Conservation (phyloP, 1,140 invertebrate species). For the Drosophila lacteicornis region DNA sequence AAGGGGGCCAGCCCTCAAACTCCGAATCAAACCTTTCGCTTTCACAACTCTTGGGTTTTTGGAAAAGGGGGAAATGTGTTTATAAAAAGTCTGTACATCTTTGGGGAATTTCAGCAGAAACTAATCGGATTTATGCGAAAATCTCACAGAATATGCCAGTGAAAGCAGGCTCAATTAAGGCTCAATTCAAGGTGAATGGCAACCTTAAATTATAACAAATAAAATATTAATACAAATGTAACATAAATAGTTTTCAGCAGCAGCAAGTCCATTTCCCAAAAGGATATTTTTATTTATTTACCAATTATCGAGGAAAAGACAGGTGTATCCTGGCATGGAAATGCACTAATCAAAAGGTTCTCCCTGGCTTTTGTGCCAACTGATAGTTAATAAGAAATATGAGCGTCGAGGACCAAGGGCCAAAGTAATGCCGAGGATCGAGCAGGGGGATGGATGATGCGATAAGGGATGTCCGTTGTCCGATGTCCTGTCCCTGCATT, state of each 20-base stretch:
- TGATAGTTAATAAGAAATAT: constrained; percentile 64
- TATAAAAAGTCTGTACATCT: constrained; percentile 1
- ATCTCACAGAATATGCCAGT: not conserved
- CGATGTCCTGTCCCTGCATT: constrained; percentile 1
- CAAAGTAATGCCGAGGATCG: too few relatives aligned
- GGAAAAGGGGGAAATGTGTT: not conserved
- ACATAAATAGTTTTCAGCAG: not conserved
- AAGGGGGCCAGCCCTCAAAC: not conserved
- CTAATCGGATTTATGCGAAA: not conserved
- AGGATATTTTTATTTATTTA: not conserved
- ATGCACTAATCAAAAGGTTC: constrained; percentile 51
- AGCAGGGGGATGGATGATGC: not conserved
- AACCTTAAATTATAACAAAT: not conserved
- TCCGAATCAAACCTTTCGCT: not conserved
- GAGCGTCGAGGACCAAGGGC: constrained; percentile 13
- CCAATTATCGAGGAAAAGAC: not conserved
- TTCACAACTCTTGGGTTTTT: not conserved
- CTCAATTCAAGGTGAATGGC: not conserved
- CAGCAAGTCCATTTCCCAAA: too few relatives aligned
- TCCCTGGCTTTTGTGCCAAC: constrained; percentile 4
- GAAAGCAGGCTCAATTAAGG: not conserved
- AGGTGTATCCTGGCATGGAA: constrained; percentile 37
- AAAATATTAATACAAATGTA: not conserved
- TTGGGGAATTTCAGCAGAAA: not conserved
- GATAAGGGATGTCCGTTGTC: constrained; percentile 10